Base-by-base conservation (phyloP, 2,797 vertebrate genomes). In the Platyrinchus mystaceus region DNA sequence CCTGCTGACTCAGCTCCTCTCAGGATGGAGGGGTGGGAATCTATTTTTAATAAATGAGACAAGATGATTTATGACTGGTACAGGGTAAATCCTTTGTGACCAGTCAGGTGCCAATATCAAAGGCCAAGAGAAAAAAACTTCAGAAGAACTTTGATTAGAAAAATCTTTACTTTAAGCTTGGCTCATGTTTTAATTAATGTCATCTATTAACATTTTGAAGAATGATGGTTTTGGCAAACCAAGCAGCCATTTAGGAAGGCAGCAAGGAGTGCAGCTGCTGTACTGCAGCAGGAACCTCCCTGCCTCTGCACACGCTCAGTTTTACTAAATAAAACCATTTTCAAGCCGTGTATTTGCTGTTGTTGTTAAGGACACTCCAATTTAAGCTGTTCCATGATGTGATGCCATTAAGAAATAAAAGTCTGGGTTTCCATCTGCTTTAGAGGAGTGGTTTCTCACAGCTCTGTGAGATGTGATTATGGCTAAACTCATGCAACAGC, bases 141-240 rank as follows among this genome's bases (percentile, higher is more conserved):
- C 0, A 63, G 52, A n/a, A 93, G 74, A 82, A 47, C 47, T 80
- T 68, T 36, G 52, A 77, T 92, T 56, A 89, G 58, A 70, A 84
- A 88, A 91, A 49, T 37, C 75, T 87, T 85, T 66, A 39, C 67
- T 68, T 91, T 28, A 82, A 74, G 67, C 49, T 56, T 78, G 64
- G 85, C 73, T 90, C 39, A 0, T 50, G 70, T 34, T 93, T 84
- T 76, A 58, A 75, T 92, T 85, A 18, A 84, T 62, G 62, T 80
- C 68, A 71, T 71, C 71, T 94, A 80, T 91, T 88, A 95, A 70
- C 77, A 53, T 88, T 89, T 67, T 71, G 77, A 50, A 84, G 90
- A 90, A 76, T 52, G 78, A 70, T 56, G 64, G 41, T 21, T 95
- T 90, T 93, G 85, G 96, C 93, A 91, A 66, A 64, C 52, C 59